Evolutionary conservation across 2,113 vertebrate genomes (phyloP).

Genomic region (Nycticebus coucang): DNA sequence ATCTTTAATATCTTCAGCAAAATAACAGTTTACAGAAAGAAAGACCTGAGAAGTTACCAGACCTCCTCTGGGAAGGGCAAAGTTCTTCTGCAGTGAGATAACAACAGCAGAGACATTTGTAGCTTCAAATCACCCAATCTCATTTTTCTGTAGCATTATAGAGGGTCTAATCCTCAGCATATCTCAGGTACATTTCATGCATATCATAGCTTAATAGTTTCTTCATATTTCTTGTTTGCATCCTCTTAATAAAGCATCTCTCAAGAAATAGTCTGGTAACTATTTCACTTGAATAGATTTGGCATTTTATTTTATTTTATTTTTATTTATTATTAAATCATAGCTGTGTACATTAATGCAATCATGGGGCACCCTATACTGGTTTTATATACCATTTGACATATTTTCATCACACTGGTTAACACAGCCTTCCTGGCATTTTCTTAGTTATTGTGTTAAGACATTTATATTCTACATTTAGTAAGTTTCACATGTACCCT

Average conservation of each 20-base stretch:
- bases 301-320: neutral
- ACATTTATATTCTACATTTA: too few relatives aligned
- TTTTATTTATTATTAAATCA: too few relatives aligned
- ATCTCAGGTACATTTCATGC: neutral
- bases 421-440: too few relatives aligned
- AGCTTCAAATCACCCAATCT: neutral
- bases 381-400: too few relatives aligned
- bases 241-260: neutral
- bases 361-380: too few relatives aligned
- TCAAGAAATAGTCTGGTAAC: neutral
- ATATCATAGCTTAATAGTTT: neutral
- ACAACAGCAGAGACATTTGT: neutral
- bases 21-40: neutral
- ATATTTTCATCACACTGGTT: too few relatives aligned
- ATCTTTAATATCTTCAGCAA: neutral
- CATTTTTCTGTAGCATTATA: neutral
- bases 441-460: too few relatives aligned
- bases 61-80: neutral
- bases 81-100: neutral
- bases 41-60: neutral
- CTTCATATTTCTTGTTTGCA: neutral
- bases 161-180: neutral
- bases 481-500: too few relatives aligned
- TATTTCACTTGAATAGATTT: neutral
- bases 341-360: too few relatives aligned